These are phyloP conservation scores for Ichneumon xanthorius DNA, from an alignment of 2,888 invertebrate species.

Conservation along the genomic window DNA sequence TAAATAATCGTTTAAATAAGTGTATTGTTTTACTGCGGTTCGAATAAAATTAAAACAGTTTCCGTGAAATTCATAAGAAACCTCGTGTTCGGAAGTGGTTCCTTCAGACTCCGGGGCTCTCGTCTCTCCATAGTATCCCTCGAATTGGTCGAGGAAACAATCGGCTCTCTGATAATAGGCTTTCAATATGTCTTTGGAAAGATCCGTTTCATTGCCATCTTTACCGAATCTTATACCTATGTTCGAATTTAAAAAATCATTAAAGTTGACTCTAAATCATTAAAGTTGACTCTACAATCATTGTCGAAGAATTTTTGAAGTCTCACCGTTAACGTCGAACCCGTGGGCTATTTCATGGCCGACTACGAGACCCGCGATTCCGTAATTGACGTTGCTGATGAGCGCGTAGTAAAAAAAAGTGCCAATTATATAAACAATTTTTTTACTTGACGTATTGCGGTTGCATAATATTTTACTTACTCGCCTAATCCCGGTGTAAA, in stretches of 20 bases:
- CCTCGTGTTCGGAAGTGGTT: neutral
- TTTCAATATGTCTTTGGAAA: conserved; percentile 23
- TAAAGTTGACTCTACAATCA: too few species aligned
- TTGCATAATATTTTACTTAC: conserved; percentile 25
- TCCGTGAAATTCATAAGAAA: neutral
- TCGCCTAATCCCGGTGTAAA: conserved; percentile 49
- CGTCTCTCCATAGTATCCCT: conserved; percentile 31
- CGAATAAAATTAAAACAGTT: too few species aligned
- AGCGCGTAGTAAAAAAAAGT: too few species aligned
- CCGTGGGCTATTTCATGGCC: conserved; percentile 61
- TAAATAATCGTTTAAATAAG: neutral
- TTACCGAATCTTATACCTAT: neutral
- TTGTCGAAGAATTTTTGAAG: neutral
- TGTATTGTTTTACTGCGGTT: too few species aligned
- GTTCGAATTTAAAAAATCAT: neutral
- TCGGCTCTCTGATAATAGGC: conserved; percentile 48
- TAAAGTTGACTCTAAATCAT: neutral
- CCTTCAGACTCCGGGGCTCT: neutral
- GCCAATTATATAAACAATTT: neutral
- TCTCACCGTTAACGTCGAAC: conserved; percentile 37
- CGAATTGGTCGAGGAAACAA: conserved; percentile 56
- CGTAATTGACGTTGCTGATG: conserved; percentile 57
- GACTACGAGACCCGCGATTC: conserved; percentile 27
- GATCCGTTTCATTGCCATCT: neutral
- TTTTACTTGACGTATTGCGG: neutral